A percentile compares a stretch with the other conserved stretches of the same genome.
Evolutionary conservation across 2,797 vertebrate genomes (phyloP).

Genomic region (Gallinago nigripennis): DNA sequence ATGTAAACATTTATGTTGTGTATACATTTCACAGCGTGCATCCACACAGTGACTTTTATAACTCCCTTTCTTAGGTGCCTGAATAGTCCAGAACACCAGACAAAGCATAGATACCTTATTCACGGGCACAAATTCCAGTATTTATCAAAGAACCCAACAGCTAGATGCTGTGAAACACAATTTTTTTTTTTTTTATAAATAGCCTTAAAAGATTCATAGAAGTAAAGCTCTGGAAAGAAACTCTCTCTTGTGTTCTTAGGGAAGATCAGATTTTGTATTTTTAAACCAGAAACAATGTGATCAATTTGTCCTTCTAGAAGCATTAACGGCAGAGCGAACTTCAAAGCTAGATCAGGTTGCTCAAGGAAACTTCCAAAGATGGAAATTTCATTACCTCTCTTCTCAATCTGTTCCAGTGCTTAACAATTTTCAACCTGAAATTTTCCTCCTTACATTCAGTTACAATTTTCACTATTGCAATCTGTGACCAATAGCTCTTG

Average conservation of each 20-base stretch:
- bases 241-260: background rate
- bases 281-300: background rate
- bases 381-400: background rate
- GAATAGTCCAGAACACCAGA: background rate
- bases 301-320: background rate
- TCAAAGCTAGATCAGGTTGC: background rate
- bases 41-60: background rate
- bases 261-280: background rate
- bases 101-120: background rate
- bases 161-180: background rate
- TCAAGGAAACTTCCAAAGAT: background rate
- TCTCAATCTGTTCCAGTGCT: background rate
- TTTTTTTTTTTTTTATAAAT: background rate
- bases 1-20: background rate
- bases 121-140: background rate
- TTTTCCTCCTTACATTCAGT: background rate
- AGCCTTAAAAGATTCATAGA: background rate
- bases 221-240: background rate
- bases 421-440: background rate
- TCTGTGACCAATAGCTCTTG: background rate
- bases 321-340: rapidly evolving
- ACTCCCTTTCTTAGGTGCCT: background rate
- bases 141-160: background rate
- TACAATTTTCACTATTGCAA: background rate
- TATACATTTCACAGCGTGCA: background rate